Percentiles rank a stretch among this genome's conserved stretches.
Conservation (phyloP, 2,797 vertebrate species). For the Hemitrygon akajei region DNA sequence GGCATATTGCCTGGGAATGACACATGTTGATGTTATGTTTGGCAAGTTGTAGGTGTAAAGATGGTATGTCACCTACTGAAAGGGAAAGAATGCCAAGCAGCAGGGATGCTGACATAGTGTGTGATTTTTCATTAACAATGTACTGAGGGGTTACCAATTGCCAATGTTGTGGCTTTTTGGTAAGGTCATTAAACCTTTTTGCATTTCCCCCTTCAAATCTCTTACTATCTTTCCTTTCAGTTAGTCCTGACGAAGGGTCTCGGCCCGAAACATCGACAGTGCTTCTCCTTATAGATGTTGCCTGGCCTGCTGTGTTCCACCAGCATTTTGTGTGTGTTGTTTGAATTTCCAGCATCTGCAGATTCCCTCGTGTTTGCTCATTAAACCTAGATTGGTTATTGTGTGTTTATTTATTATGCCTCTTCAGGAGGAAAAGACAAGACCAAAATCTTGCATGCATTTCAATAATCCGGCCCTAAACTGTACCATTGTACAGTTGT, state of each 20-base stretch:
- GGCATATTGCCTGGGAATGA: conserved; percentile 2
- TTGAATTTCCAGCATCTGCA: too few relatives aligned
- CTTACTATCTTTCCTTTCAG: too few relatives aligned
- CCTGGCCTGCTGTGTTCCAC: too few relatives aligned
- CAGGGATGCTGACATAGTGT: background rate
- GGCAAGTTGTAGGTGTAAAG: background rate
- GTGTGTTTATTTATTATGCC: background rate
- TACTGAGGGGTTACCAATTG: background rate
- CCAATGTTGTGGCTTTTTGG: background rate
- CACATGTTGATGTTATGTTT: background rate
- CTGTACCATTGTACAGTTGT: background rate
- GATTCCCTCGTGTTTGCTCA: too few relatives aligned
- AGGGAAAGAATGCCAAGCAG: background rate
- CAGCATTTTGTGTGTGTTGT: too few relatives aligned
- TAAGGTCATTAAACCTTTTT: background rate
- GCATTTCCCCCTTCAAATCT: too few relatives aligned
- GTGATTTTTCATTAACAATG: background rate
- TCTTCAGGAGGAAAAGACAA: background rate
- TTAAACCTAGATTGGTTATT: background rate
- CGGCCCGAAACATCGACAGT: too few relatives aligned
- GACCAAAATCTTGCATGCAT: background rate
- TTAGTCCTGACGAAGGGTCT: too few relatives aligned
- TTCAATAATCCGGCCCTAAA: background rate
- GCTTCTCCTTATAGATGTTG: too few relatives aligned
- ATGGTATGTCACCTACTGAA: background rate